Percentiles rank a stretch among this genome's conserved stretches.
Conservation (phyloP, 2,113 vertebrate species). For the Galbula dea region DNA sequence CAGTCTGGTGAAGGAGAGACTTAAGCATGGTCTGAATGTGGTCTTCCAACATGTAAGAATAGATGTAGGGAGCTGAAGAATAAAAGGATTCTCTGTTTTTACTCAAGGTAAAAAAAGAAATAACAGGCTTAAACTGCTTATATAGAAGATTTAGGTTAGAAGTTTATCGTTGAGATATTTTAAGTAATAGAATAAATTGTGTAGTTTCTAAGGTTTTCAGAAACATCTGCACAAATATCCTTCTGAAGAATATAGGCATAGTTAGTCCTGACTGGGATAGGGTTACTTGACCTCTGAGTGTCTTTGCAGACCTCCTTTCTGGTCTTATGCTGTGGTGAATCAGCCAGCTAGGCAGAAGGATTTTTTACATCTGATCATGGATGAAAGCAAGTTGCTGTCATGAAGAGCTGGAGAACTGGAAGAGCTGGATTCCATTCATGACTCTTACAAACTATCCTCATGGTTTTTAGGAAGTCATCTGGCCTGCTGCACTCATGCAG, state of each 20-base stretch:
- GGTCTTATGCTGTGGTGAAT: neutral
- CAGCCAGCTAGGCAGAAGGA: neutral
- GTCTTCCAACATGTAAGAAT: neutral
- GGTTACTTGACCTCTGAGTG: neutral
- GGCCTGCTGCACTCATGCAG: accelerated
- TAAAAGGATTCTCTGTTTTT: neutral
- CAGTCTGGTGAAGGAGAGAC: neutral
- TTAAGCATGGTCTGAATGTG: neutral
- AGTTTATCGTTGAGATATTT: neutral
- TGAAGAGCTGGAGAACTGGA: neutral
- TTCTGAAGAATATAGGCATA: neutral
- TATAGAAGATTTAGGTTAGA: neutral
- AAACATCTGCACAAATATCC: neutral
- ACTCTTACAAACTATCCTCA: neutral
- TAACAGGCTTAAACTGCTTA: neutral
- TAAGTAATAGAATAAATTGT: neutral
- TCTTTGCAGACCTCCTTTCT: neutral
- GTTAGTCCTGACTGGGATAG: neutral
- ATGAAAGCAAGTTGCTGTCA: neutral
- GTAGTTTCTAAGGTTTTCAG: neutral
- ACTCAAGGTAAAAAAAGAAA: neutral
- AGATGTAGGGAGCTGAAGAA: neutral
- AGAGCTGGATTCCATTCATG: neutral
- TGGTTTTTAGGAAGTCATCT: neutral
- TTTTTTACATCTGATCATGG: neutral